Base-by-base conservation (phyloP, 2,113 vertebrate species). In the Symphodus melops region DNA sequence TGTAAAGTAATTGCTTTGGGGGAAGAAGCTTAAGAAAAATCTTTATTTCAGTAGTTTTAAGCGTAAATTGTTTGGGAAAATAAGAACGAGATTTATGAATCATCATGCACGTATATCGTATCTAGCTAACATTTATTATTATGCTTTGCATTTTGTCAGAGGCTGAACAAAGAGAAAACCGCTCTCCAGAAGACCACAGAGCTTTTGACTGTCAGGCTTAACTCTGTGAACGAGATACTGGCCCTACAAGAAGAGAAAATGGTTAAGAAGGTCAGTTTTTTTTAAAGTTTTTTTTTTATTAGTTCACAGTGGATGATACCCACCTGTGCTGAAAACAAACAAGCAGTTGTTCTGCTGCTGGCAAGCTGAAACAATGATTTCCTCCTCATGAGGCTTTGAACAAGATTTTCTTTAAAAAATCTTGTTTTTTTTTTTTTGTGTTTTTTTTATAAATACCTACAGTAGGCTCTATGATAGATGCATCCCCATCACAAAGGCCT, bases 161-260 rank as follows among this genome's bases (percentile, higher is more conserved):
- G 55, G 68, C 84, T 95, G 55, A 91, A 87, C 59, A 92, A 89
- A 68, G 94, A 95, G 79, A 94, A 94, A 57, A 86, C 86, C 25
- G 77, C 89, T 51, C 84, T 95, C 56, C 88, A 90, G 89, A 90
- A 67, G 59, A 93, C 93, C 1, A 59, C 85, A 5, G 93, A 95
- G 66, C 91, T 95, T 60, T 72, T 95, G 80, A 93, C 90, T 11
- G 82, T 95, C 37, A 85, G 94, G 63, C 86, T 95, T 19, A 90
- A 92, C 58, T 91, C 93, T 72, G 83, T 93, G 44, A 94, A 87
- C 52, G 93, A 95, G 60, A 95, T 95, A 65, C 83, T 95, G 8
- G 7, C 74, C 53, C 91, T 95, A 13, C 95, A 95, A 86, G 95
- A 95, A 75, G 87, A 88, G 63, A 91, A 93, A 75, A 68, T 94